These are phyloP conservation scores for Romanogobio albipinnatus DNA, from an alignment of 2,113 vertebrate genomes.

Conservation along the genomic window DNA sequence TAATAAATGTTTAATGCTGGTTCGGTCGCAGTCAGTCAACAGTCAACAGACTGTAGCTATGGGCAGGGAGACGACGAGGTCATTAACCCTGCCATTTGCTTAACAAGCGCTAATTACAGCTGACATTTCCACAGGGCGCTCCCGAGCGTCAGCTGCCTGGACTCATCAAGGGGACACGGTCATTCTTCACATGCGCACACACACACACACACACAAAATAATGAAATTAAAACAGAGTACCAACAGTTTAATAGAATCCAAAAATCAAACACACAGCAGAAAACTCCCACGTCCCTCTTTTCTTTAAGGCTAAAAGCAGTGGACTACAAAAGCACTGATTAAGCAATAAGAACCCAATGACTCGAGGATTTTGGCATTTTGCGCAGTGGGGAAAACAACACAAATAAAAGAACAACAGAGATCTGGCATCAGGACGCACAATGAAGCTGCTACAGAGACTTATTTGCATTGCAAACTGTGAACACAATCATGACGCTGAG, in stretches of 20 bases:
- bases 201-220: conserved; percentile 14
- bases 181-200: not conserved
- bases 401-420: conserved; percentile 6
- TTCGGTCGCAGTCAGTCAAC: conserved; percentile 30
- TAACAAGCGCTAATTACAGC: conserved; percentile 60
- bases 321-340: conserved; percentile 63
- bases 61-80: conserved; percentile 48
- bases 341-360: conserved; percentile 51
- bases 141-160: conserved; percentile 46
- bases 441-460: conserved; percentile 1
- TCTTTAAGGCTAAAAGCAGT: conserved; percentile 68
- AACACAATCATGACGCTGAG: conserved; percentile 38
- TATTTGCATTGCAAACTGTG: conserved; percentile 32
- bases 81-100: conserved; percentile 58
- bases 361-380: conserved; percentile 61
- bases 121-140: conserved; percentile 57
- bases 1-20: conserved; percentile 33
- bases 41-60: conserved; percentile 32
- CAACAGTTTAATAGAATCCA: conserved; percentile 73
- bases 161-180: conserved; percentile 21
- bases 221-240: conserved; percentile 42
- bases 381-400: conserved; percentile 26
- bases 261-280: conserved; percentile 66
- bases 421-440: not conserved
- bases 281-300: conserved; percentile 58